Evolutionary conservation across 2,888 invertebrate genomes (phyloP).

Genomic region (Drosophila anomalata): DNA sequence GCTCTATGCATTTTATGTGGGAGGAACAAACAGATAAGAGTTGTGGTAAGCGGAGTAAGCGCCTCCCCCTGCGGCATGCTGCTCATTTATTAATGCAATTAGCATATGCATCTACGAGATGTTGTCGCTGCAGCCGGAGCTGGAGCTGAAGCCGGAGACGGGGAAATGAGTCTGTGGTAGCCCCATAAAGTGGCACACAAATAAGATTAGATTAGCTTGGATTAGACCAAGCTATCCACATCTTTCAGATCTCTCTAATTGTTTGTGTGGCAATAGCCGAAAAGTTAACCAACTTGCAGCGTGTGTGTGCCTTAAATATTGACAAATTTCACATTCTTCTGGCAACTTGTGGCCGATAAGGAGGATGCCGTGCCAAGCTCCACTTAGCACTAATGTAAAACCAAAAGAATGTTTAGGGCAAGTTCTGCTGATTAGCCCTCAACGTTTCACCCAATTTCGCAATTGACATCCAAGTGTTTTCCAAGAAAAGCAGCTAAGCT

Average conservation of each 20-base stretch:
- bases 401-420: slow-evolving; percentile 32
- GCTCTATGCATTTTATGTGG: slow-evolving; percentile 11
- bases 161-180: slow-evolving; percentile 48
- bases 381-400: slow-evolving; percentile 59
- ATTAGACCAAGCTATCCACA: slow-evolving; percentile 11
- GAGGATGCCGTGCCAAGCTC: slow-evolving; percentile 53
- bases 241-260: slow-evolving; percentile 2
- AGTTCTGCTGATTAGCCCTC: slow-evolving; percentile 32
- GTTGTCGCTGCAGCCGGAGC: slow-evolving; percentile 5
- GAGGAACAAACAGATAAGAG: slow-evolving; percentile 27
- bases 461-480: slow-evolving; percentile 68
- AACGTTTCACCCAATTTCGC: slow-evolving; percentile 55
- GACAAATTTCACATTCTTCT: slow-evolving; percentile 16
- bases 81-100: slow-evolving; percentile 76
- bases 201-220: slow-evolving; percentile 62
- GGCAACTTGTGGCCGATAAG: slow-evolving; percentile 33
- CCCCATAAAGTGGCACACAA: slow-evolving; percentile 64
- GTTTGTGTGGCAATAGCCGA: slow-evolving; percentile 16
- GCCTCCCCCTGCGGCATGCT: slow-evolving; percentile 7
- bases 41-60: slow-evolving; percentile 4
- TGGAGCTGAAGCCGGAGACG: not conserved
- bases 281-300: not conserved
- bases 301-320: slow-evolving; percentile 37
- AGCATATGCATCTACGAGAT: slow-evolving; percentile 62
- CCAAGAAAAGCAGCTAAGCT: slow-evolving; percentile 53